These are phyloP conservation scores for Donacobius atricapilla DNA, from an alignment of 2,113 vertebrate species.

Conservation along the genomic window DNA sequence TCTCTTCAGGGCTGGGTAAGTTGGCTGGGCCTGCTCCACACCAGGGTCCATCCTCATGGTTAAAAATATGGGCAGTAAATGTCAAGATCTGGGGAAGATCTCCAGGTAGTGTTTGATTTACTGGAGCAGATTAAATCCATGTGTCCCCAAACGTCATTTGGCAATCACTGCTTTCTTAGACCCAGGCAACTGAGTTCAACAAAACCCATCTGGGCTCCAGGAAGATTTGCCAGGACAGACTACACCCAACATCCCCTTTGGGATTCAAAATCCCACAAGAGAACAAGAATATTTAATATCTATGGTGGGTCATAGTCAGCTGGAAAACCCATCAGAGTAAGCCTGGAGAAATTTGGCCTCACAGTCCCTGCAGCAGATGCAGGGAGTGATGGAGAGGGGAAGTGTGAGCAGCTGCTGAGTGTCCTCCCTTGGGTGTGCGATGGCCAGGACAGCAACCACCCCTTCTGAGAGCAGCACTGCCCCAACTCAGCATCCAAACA, in stretches of 20 bases:
- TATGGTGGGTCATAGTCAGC: fast-evolving
- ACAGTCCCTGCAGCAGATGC: background rate
- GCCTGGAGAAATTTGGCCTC: background rate
- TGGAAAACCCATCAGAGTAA: background rate
- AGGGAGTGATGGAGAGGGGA: background rate
- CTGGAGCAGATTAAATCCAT: background rate
- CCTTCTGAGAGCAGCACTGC: background rate
- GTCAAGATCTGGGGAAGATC: background rate
- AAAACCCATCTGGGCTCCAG: background rate
- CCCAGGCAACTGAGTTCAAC: background rate
- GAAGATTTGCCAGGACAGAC: background rate
- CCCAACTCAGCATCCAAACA: background rate
- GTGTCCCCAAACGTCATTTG: background rate
- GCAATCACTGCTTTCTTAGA: background rate
- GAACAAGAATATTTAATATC: background rate
- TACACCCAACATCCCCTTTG: background rate
- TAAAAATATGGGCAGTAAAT: background rate
- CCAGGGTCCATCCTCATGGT: background rate
- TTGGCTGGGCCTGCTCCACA: background rate
- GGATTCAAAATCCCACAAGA: background rate
- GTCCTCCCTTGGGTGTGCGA: background rate
- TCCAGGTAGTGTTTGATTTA: background rate
- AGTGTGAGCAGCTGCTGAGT: background rate
- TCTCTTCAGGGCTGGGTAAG: background rate
- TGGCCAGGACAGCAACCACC: background rate